Conservation (phyloP, 1,140 invertebrate genomes). For the Drosophila pseudoobscura region DNA sequence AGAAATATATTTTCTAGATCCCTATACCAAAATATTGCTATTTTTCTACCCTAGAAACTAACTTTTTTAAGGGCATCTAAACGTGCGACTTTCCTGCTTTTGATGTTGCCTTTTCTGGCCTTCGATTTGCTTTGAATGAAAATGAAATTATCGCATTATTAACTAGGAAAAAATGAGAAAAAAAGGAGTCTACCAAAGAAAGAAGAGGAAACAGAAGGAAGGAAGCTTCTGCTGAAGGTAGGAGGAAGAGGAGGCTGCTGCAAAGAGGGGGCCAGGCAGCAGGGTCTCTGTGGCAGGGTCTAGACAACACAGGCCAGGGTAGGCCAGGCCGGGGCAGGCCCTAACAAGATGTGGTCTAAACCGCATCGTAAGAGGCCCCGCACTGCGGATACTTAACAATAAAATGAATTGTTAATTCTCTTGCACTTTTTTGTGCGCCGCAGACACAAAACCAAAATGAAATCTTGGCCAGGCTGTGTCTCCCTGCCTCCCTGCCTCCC, state of each 20-base stretch:
- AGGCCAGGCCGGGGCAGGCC: background rate
- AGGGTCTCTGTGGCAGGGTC: conserved; percentile 15
- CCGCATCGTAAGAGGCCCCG: too few relatives aligned
- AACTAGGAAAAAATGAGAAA: conserved; percentile 53
- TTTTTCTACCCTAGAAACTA: too few relatives aligned
- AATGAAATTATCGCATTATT: conserved; percentile 81
- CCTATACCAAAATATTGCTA: too few relatives aligned
- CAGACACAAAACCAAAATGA: conserved; percentile 18
- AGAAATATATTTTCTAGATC: too few relatives aligned
- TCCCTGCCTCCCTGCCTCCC: background rate
- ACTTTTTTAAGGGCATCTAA: too few relatives aligned
- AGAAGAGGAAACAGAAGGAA: too few relatives aligned
- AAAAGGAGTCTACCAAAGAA: too few relatives aligned
- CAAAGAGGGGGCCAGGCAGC: background rate
- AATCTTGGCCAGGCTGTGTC: conserved; percentile 39
- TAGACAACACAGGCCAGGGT: conserved; percentile 12
- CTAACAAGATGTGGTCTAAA: conserved; percentile 62
- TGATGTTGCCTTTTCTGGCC: conserved; percentile 32
- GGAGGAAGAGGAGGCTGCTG: background rate
- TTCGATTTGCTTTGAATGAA: conserved; percentile 81
- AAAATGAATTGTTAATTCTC: conserved; percentile 82
- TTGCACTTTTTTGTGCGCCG: conserved; percentile 61
- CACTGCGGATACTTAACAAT: conserved; percentile 70
- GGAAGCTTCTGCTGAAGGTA: too few relatives aligned
- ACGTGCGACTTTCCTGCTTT: background rate